A percentile compares a stretch with the other conserved stretches of the same genome.
phyloP scores from a whole-genome alignment of 2,113 vertebrate species.

The Nansenia antarctica region DNA sequence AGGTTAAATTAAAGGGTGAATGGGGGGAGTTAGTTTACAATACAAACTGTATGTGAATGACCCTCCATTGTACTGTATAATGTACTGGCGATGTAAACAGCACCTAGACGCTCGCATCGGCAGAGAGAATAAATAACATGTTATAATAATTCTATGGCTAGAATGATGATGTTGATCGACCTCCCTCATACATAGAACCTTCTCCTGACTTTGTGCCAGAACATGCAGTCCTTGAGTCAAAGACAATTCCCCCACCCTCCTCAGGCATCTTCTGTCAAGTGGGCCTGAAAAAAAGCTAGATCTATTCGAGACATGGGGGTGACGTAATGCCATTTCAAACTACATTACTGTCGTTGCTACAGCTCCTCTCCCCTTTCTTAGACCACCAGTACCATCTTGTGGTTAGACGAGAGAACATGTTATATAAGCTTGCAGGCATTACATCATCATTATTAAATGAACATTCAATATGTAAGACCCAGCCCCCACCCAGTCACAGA shows the following conservation, averaged over 20 bases:
- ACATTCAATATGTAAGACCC: background rate
- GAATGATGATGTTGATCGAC: too few relatives aligned
- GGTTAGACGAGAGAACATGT: background rate
- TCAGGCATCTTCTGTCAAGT: background rate
- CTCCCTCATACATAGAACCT: too few relatives aligned
- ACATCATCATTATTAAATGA: slow-evolving; percentile 41
- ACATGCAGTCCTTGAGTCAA: too few relatives aligned
- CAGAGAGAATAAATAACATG: too few relatives aligned
- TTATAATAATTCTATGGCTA: too few relatives aligned
- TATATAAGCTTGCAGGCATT: slow-evolving; percentile 37
- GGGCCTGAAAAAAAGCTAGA: background rate
- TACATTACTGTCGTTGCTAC: background rate
- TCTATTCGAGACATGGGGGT: slow-evolving; percentile 15
- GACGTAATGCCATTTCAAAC: slow-evolving; percentile 40
- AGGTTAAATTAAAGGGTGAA: slow-evolving; percentile 42
- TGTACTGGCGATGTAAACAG: too few relatives aligned
- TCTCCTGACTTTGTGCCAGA: too few relatives aligned
- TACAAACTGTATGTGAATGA: too few relatives aligned
- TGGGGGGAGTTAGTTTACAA: too few relatives aligned
- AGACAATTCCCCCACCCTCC: background rate
- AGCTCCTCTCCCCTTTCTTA: background rate
- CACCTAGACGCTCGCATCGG: too few relatives aligned
- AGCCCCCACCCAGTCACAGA: background rate
- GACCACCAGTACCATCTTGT: slow-evolving; percentile 42
- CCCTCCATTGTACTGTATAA: too few relatives aligned